Evolutionary conservation across 2,797 vertebrate genomes (phyloP), one percentile per base, ranked within the genome.

Genomic region (Peromyscus aztecus): DNA sequence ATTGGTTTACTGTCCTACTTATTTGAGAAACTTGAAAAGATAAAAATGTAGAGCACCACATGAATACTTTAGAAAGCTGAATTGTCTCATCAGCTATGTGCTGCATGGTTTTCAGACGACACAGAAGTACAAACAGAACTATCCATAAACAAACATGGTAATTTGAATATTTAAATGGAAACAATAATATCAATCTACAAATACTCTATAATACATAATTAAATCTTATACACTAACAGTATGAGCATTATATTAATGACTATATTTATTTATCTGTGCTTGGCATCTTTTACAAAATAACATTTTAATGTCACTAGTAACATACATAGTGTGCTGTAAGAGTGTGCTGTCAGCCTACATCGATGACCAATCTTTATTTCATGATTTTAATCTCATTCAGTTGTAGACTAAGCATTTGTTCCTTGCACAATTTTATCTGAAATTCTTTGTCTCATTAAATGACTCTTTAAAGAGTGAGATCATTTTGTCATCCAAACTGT

Each of bases 391-490:
- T 34, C 11, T 94, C 88, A 40, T 59, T 29, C 23, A 71, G n/a
- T 57, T 71, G 4, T 10, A 24, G 24, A 73, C 5, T 59, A 49
- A 57, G 8, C 73, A 55, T 96, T 40, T 7, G 43, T 91, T 73
- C 90, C 16, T 81, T 76, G 2, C 21, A 27, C 14, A 57, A 43
- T 52, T 73, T 65, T 31, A 65, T 91, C 69, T 55, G 27, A 95
- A 94, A 94, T 75, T 82, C 31, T 84, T 92, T 94, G 59, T 95
- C 93, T 84, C 77, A 85, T 94, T 93, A 96, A 95, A 84, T 95
- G 59, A 84, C 40, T 81, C 63, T 92, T 94, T 21, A 86, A 34
- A 77, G 3, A 86, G 57, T 89, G 9, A 0, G 0, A 83, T 2
- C 2, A 17, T 85, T 40, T 65, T 29, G 17, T 59, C 43, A 88